Conservation (phyloP, 1,140 invertebrate genomes). For the Heterodera carotae region DNA sequence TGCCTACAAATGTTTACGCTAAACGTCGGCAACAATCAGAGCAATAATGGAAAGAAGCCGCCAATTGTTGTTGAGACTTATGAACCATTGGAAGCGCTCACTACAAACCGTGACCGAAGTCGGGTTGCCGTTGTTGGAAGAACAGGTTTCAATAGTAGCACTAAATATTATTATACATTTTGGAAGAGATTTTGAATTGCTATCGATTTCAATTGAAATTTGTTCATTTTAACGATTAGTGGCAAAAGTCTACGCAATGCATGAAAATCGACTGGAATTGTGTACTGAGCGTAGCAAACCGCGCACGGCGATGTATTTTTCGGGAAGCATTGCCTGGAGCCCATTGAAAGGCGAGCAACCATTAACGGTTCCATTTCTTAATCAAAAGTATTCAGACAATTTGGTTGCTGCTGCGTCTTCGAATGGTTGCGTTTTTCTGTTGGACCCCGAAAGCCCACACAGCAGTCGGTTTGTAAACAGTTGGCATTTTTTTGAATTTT, state of each 20-base stretch:
- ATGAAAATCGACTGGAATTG: constrained; percentile 26
- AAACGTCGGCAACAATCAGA: too few relatives aligned
- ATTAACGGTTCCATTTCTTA: too few relatives aligned
- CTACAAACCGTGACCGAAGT: constrained; percentile 38
- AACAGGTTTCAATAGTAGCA: not conserved
- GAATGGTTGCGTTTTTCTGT: constrained; percentile 45
- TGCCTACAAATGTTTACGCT: too few relatives aligned
- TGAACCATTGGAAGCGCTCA: constrained; percentile 42
- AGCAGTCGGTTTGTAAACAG: constrained; percentile 12
- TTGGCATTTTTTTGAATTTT: constrained; percentile 12
- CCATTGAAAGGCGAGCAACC: constrained; percentile 33
- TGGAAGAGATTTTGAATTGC: not conserved
- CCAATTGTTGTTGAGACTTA: constrained; percentile 26
- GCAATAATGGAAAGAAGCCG: not conserved
- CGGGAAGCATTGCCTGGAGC: constrained; percentile 47
- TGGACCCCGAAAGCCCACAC: constrained; percentile 42
- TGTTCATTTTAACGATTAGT: too few relatives aligned
- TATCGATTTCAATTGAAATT: constrained; percentile 14
- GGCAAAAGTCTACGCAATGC: constrained; percentile 41
- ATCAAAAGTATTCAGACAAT: constrained; percentile 43
- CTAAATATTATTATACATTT: constrained; percentile 12
- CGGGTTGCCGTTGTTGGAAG: constrained; percentile 41
- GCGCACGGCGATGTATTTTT: constrained; percentile 45
- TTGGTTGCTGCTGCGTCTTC: constrained; percentile 44
- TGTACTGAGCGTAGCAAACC: constrained; percentile 31